Evolutionary conservation across 2,113 vertebrate species (phyloP).

Genomic region (cattle (Bos taurus)): DNA sequence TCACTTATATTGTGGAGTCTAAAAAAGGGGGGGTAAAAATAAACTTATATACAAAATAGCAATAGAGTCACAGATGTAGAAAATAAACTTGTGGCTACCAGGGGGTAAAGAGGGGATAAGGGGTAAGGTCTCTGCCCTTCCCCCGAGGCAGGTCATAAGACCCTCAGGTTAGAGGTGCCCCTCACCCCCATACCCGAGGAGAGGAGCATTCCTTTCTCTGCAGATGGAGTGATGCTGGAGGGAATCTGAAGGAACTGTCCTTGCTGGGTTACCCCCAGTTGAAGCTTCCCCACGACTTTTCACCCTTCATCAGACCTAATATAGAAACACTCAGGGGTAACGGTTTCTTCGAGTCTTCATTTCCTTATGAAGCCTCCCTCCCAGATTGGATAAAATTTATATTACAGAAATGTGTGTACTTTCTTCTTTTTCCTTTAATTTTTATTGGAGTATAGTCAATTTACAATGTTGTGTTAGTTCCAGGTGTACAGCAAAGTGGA

Average conservation of each 20-base stretch:
- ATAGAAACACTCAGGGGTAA: background rate
- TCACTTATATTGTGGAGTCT: background rate
- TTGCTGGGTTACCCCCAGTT: background rate
- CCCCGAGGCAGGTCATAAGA: background rate
- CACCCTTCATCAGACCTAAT: background rate
- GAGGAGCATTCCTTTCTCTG: background rate
- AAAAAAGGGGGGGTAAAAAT: background rate
- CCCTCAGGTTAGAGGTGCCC: background rate
- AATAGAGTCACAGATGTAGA: background rate
- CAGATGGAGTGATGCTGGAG: background rate
- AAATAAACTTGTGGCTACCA: background rate
- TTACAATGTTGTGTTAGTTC: background rate
- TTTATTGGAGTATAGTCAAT: background rate
- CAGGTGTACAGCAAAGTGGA: background rate
- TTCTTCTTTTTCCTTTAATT: background rate
- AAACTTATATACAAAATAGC: background rate
- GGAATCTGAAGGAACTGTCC: background rate
- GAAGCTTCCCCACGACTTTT: too few species aligned
- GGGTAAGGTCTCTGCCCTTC: background rate
- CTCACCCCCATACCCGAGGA: background rate
- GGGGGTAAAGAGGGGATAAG: too few species aligned
- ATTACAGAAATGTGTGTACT: background rate
- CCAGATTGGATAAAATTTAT: background rate
- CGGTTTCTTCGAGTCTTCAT: too few species aligned
- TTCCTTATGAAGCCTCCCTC: too few species aligned